phyloP scores from a whole-genome alignment of 2,888 invertebrate genomes.

The Campopleginae sp. region DNA sequence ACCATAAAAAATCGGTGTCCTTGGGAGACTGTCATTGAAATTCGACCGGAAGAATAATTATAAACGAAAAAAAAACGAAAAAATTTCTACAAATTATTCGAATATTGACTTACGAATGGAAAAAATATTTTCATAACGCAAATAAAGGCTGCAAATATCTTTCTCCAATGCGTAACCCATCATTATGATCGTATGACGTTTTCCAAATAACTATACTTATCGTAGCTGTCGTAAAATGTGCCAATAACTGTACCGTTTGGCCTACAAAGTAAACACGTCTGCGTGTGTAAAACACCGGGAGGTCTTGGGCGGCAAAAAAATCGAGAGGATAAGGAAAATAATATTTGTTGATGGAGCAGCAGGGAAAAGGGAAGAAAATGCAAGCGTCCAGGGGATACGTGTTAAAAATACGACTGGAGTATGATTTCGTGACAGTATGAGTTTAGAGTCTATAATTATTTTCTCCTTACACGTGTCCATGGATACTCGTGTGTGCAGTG shows the following conservation, averaged over 20 bases:
- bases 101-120: not conserved
- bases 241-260: conserved; percentile 48
- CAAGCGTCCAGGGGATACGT: not conserved
- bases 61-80: not conserved
- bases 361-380: not conserved
- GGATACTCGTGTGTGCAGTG: conserved; percentile 16
- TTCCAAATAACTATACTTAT: conserved; percentile 36
- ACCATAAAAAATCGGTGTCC: not conserved
- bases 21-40: not conserved
- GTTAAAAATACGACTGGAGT: conserved; percentile 17
- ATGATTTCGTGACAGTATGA: conserved; percentile 50
- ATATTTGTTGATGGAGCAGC: not conserved
- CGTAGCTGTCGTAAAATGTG: conserved; percentile 27
- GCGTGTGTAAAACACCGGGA: conserved; percentile 39
- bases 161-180: not conserved
- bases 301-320: conserved; percentile 4
- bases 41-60: not conserved
- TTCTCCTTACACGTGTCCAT: conserved; percentile 43
- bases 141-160: not conserved
- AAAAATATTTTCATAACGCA: not conserved
- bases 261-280: conserved; percentile 46
- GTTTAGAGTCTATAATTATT: conserved; percentile 60
- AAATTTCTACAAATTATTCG: not conserved
- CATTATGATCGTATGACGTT: not conserved
- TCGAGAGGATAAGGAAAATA: not conserved